phyloP scores from a whole-genome alignment of 2,797 vertebrate genomes.

The Cossypha niveicapilla region DNA sequence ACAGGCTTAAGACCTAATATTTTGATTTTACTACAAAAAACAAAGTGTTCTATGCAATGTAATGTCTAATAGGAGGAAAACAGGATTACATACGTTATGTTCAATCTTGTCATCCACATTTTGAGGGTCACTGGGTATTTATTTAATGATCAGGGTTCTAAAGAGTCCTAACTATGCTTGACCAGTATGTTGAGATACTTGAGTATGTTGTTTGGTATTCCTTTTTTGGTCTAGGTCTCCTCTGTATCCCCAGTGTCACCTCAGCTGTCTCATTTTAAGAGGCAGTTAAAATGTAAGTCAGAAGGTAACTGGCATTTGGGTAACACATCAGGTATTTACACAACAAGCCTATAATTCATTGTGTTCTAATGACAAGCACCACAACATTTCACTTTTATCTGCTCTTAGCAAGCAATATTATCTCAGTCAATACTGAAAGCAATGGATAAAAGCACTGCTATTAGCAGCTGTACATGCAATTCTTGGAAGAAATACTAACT shows the following conservation, averaged over 20 bases:
- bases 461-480: not conserved
- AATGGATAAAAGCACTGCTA: not conserved
- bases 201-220: not conserved
- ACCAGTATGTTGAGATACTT: not conserved
- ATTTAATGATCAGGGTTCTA: not conserved
- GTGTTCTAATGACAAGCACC: not conserved
- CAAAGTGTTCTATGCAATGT: not conserved
- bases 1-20: not conserved
- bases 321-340: not conserved
- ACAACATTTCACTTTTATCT: not conserved
- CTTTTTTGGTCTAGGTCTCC: not conserved
- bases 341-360: not conserved
- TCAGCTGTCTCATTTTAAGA: not conserved
- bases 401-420: not conserved
- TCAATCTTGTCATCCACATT: not conserved
- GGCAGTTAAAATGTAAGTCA: not conserved
- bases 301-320: not conserved
- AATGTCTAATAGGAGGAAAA: not conserved
- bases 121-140: not conserved
- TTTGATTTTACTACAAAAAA: not conserved
- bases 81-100: fast-evolving
- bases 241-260: too few relatives aligned
- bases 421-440: not conserved
- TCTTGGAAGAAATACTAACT: not conserved
- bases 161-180: not conserved